Evolutionary conservation across 1,140 invertebrate species (phyloP), one percentile per base, ranked within the genome.

Genomic region (Drosophila suzukii): DNA sequence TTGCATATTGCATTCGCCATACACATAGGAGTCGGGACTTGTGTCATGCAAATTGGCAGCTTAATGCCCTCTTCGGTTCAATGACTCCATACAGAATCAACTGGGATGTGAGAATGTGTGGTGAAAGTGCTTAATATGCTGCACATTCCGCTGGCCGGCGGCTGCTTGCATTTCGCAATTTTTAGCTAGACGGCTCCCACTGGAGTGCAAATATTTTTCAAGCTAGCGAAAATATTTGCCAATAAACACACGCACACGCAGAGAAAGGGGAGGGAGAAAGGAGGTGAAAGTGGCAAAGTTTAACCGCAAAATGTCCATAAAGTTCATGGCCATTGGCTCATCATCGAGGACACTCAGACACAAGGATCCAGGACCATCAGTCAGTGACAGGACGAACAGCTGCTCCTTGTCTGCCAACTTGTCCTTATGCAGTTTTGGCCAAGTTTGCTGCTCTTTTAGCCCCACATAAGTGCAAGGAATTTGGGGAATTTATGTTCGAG

Each of bases 151-250:
- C 41, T 43, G 8, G 50, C 62, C 74, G 32, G 32, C 49, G 65
- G 41, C 63, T 68, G 58, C 59, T 63, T 86, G 82, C 61, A 85
- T 56, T 70, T 67, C 62, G 60, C 34, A 53, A 63, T 53, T 75
- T 51, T 30, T 46, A 65, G 46, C 60, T 66, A 56, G 55, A 47
- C 46, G 51, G 41, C 61, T 61, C 34, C 66, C 47, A 50, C 24
- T 56, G 50, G 15, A 58, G 66, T 12, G 47, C 51, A 79, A 79
- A 88, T 77, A 88, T 83, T 86, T 79, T 82, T 39, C 36, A 53
- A 88, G 75, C 68, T 73, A 78, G 68, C 68, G 66, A 86, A 81
- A 86, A 78, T 78, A 78, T 85, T 85, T 85, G 78, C 63, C 81
- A 86, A 66, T 77, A 76, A 66, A 38, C 46, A 58, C 54, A 41